Evolutionary conservation across 2,797 vertebrate genomes (phyloP).

Genomic region (Chelmon rostratus): DNA sequence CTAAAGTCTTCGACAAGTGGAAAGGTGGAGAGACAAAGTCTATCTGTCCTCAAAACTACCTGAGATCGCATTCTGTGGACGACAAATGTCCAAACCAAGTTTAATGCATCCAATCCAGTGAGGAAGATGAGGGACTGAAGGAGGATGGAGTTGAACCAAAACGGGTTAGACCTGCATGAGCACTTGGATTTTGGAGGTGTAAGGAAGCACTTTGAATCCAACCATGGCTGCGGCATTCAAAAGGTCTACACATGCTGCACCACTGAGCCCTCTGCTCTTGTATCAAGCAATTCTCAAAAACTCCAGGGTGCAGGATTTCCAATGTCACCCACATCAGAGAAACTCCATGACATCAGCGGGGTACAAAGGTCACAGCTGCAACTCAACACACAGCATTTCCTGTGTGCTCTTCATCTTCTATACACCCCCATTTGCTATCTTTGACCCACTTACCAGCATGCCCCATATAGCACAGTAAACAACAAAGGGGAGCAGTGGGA

Average conservation of each 20-base stretch:
- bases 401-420: conserved; percentile 24
- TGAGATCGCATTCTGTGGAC: too few species aligned
- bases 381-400: conserved; percentile 48
- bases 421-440: background rate
- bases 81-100: background rate
- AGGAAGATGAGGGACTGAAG: background rate
- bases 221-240: background rate
- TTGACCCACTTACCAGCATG: conserved; percentile 11
- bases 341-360: conserved; percentile 55
- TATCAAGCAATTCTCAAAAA: conserved; percentile 26
- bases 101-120: background rate
- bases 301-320: conserved; percentile 38
- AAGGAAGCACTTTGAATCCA: background rate
- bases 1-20: background rate
- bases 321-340: conserved; percentile 49
- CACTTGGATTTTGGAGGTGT: background rate
- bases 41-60: too few species aligned
- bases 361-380: conserved; percentile 73
- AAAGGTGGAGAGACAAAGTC: too few species aligned
- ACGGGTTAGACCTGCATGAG: too few species aligned
- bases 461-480: conserved; percentile 29
- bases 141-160: background rate
- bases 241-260: background rate
- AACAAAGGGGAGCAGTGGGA: conserved; percentile 26
- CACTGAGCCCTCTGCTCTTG: background rate